Conservation (phyloP, 2,888 invertebrate species). For the Helicoverpa assulta region DNA sequence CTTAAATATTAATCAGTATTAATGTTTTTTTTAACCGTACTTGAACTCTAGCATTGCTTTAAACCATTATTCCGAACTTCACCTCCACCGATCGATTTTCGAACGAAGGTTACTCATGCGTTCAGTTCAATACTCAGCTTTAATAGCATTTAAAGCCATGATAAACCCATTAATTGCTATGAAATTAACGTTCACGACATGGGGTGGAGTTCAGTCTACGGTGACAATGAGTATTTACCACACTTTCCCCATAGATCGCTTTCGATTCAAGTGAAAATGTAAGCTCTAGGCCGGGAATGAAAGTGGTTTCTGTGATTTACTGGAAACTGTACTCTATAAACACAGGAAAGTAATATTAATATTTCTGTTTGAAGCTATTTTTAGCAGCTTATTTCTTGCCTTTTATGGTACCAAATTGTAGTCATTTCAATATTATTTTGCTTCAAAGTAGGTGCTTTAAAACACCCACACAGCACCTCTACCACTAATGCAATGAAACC, state of each 20-base stretch:
- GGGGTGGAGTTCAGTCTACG: slow-evolving; percentile 48
- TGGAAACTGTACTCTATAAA: background rate
- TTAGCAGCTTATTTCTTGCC: background rate
- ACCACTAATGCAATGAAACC: slow-evolving; percentile 5
- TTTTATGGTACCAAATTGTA: too few relatives aligned
- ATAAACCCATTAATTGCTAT: slow-evolving; percentile 55
- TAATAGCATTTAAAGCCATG: slow-evolving; percentile 34
- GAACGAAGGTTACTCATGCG: slow-evolving; percentile 20
- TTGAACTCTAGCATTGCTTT: background rate
- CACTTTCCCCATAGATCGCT: slow-evolving; percentile 67
- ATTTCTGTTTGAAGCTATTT: too few relatives aligned
- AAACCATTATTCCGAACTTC: background rate
- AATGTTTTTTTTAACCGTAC: too few relatives aligned
- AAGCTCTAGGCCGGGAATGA: slow-evolving; percentile 27
- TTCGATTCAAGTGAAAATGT: slow-evolving; percentile 59
- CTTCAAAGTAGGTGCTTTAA: background rate
- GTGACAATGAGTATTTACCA: slow-evolving; percentile 63
- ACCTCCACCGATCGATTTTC: slow-evolving; percentile 3
- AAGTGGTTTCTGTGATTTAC: slow-evolving; percentile 39
- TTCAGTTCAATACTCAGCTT: slow-evolving; percentile 26
- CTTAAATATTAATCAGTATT: background rate
- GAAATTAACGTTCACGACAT: slow-evolving; percentile 54
- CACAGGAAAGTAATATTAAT: too few relatives aligned
- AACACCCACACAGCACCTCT: background rate
- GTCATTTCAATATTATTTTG: too few relatives aligned